A percentile compares a stretch with the other conserved stretches of the same genome.
These are phyloP conservation scores for Hyperoplus immaculatus DNA, from an alignment of 2,797 vertebrate genomes.

Conservation along the genomic window DNA sequence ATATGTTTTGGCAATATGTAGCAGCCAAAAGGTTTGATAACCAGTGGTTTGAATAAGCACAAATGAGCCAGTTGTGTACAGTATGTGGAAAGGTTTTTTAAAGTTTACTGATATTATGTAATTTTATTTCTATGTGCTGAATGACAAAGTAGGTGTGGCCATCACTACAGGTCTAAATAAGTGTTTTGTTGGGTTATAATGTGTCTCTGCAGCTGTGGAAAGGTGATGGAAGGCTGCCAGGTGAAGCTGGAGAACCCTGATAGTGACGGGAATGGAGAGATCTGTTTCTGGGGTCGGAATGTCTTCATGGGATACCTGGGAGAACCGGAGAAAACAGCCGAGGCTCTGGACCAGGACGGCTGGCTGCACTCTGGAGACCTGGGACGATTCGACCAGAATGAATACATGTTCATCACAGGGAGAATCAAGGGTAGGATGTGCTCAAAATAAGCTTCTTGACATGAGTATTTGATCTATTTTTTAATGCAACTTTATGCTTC, in stretches of 20 bases:
- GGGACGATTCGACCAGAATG: conserved; percentile 74
- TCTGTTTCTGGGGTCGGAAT: conserved; percentile 88
- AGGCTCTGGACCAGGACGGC: conserved; percentile 83
- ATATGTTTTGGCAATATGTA: neutral
- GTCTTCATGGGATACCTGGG: conserved; percentile 89
- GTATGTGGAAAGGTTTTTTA: neutral
- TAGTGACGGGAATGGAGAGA: conserved; percentile 81
- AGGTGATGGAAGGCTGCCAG: conserved; percentile 79
- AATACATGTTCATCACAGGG: conserved; percentile 87
- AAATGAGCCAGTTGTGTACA: neutral
- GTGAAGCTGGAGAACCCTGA: conserved; percentile 84
- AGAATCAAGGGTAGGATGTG: conserved; percentile 84
- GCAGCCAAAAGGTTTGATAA: neutral
- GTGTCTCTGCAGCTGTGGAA: conserved; percentile 83
- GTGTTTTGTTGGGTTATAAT: neutral
- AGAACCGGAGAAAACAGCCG: conserved; percentile 81
- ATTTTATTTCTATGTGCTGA: neutral
- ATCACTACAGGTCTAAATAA: neutral
- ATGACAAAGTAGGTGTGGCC: too few relatives aligned
- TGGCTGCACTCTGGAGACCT: conserved; percentile 90
- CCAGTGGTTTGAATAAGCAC: neutral
- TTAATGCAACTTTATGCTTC: neutral
- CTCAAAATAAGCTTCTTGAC: neutral
- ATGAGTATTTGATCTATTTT: neutral
- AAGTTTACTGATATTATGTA: neutral